These are phyloP conservation scores for Gymnocheta viridis DNA, from an alignment of 2,888 invertebrate genomes.

Conservation along the genomic window DNA sequence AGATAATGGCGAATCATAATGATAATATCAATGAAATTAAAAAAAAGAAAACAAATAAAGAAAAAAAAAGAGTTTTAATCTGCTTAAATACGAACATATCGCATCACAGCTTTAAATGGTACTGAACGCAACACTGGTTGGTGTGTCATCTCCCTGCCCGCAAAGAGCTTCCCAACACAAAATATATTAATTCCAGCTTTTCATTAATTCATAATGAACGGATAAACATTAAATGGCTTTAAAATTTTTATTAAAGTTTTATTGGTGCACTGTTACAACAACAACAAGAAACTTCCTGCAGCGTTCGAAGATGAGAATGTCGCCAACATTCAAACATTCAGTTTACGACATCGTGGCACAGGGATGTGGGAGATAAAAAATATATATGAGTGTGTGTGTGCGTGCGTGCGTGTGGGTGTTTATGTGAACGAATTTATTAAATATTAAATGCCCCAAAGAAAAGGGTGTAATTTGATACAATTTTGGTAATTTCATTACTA, in stretches of 20 bases:
- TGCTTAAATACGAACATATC: conserved; percentile 6
- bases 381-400: not conserved
- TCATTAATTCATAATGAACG: not conserved
- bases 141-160: no score
- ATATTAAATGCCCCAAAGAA: conserved; percentile 29
- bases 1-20: conserved; percentile 44
- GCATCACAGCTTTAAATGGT: not conserved
- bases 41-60: not conserved
- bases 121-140: not conserved
- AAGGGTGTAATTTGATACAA: conserved; percentile 53
- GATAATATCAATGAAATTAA: conserved; percentile 1
- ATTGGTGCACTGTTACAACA: conserved; percentile 1
- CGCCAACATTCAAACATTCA: conserved; percentile 37
- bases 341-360: not conserved
- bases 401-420: not conserved
- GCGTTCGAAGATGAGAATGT: conserved; percentile 19
- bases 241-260: conserved; percentile 44
- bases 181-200: not conserved
- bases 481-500: conserved; percentile 50
- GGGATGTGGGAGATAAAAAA: conserved; percentile 27
- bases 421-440: conserved; percentile 2
- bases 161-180: not conserved
- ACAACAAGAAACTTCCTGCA: conserved; percentile 20
- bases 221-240: conserved; percentile 26
- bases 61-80: conserved; percentile 29